Evolutionary conservation across 1,140 invertebrate genomes (phyloP), one percentile per base, ranked within the genome.

Genomic region (Caligus rogercresseyi): DNA sequence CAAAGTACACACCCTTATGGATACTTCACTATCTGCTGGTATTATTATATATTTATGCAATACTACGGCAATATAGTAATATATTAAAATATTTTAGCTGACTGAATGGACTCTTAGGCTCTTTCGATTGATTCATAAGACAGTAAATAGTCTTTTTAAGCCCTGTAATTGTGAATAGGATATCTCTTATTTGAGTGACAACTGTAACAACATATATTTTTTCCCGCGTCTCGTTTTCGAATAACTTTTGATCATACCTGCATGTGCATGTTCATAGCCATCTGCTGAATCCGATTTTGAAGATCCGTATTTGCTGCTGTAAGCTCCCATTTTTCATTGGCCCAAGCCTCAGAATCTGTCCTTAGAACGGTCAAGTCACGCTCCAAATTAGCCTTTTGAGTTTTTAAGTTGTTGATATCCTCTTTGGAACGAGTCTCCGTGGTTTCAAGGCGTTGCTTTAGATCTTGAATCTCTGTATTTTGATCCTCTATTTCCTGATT

Each of bases 281-380:
- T 23, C 11, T 16, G n/a, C 16, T 54, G 53, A 16, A 54, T 13
- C 4, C 53, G n/a, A 54, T 16, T 54, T 54, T 54, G 53, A 20
- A 54, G 53, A 23, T 54, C 53, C 21, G 53, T 54, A 23, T 54
- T 54, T 16, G 53, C 53, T 7, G 53, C 53, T 15, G 53, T 23
- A 16, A 54, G 21, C 21, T 54, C 53, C 53, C 53, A 54, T 23
- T 54, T 54, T 54, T 54, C 53, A 16, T 16, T 23, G 21, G 53
- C 13, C 21, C n/a, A 54, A 54, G 53, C 21, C 21, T 54, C 53
- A 7, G n/a, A 19, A 23, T 23, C 21, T 16, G 21, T 16, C 21
- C 53, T 4, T 23, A 54, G 16, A 14, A 11, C 21, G 4, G 53
- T 20, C 16, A 54, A 16, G 21, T 54, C 53, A 7, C 53, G 4